Evolutionary conservation across 2,888 invertebrate genomes (phyloP).

Genomic region (Terebella lapidaria): DNA sequence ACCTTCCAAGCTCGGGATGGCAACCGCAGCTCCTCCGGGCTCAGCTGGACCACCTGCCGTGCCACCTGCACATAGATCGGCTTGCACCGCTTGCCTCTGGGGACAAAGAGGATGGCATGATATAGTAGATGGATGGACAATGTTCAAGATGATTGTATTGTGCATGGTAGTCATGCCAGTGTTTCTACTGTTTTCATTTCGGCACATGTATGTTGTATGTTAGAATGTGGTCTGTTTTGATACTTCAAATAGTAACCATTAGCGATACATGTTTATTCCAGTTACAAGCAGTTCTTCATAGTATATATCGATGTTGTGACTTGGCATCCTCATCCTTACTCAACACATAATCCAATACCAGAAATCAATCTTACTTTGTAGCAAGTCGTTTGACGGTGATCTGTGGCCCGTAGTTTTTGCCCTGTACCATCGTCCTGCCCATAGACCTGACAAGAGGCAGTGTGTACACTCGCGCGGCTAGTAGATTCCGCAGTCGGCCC

Average conservation of each 20-base stretch:
- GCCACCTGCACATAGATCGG: slow-evolving; percentile 64
- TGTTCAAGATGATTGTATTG: too few species aligned
- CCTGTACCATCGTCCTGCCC: slow-evolving; percentile 66
- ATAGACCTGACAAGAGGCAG: slow-evolving; percentile 63
- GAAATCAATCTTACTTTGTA: slow-evolving; percentile 57
- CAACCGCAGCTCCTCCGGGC: slow-evolving; percentile 60
- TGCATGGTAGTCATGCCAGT: too few species aligned
- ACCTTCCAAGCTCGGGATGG: slow-evolving; percentile 66
- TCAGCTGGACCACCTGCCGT: slow-evolving; percentile 62
- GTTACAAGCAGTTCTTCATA: too few species aligned
- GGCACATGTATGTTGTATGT: too few species aligned
- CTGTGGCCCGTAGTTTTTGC: slow-evolving; percentile 65
- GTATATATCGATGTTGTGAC: too few species aligned
- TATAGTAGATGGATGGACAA: neutral
- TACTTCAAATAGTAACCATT: too few species aligned
- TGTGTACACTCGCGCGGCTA: slow-evolving; percentile 62
- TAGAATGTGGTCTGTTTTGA: too few species aligned
- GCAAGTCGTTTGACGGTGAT: slow-evolving; percentile 63
- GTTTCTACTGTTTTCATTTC: too few species aligned
- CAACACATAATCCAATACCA: too few species aligned
- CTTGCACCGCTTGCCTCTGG: slow-evolving; percentile 58
- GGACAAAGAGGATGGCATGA: slow-evolving; percentile 7
- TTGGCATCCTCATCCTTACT: too few species aligned
- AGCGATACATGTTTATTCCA: too few species aligned
- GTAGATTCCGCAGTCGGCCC: slow-evolving; percentile 56